These are phyloP conservation scores for Mesembrinibis cayennensis DNA, from an alignment of 2,113 vertebrate species.

Conservation along the genomic window DNA sequence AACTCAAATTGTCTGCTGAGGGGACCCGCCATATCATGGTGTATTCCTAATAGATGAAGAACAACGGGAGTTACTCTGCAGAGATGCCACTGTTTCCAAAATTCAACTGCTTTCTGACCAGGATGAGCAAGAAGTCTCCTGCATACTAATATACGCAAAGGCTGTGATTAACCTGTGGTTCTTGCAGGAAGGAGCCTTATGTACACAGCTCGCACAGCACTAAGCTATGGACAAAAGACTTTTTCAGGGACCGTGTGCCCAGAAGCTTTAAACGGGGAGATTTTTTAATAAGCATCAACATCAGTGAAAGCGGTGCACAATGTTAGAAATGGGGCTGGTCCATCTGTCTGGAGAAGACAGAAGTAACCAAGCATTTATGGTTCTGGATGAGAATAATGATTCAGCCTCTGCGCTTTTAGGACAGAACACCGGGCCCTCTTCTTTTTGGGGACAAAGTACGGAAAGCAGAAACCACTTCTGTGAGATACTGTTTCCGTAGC, in stretches of 20 bases:
- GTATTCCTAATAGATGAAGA: conserved; percentile 51
- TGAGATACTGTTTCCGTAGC: background rate
- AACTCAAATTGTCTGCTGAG: conserved; percentile 41
- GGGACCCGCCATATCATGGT: background rate
- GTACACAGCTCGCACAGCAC: background rate
- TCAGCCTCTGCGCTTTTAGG: background rate
- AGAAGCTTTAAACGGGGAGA: background rate
- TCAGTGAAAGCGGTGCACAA: background rate
- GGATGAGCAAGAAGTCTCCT: background rate
- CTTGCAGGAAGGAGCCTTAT: background rate
- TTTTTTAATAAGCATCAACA: background rate
- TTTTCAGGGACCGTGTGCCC: background rate
- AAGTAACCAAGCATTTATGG: background rate
- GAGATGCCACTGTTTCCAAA: conserved; percentile 29
- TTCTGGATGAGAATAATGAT: background rate
- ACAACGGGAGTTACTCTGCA: conserved; percentile 32
- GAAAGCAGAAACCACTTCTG: background rate
- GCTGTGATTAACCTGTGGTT: background rate
- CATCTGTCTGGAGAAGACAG: background rate
- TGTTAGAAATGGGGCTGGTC: background rate
- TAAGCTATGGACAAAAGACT: background rate
- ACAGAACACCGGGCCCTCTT: background rate
- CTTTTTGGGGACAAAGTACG: background rate
- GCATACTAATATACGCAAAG: background rate
- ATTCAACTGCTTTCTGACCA: background rate